phyloP scores from a whole-genome alignment of 2,888 invertebrate genomes.

The Tetanocera ferruginea region DNA sequence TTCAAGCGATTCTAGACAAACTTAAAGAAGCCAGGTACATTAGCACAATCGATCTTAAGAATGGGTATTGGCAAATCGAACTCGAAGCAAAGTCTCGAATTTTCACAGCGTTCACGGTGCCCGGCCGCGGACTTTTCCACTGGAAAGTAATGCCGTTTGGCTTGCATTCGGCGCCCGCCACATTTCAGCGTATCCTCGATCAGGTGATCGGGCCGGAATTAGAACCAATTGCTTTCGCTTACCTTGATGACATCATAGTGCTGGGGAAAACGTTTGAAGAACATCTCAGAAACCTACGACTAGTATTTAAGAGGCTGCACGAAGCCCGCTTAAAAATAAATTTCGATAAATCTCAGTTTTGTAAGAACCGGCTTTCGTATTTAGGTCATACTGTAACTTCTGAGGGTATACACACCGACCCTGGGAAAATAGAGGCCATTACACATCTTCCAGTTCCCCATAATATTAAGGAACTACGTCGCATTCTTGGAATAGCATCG shows the following conservation, averaged over 20 bases:
- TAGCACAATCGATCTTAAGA: not conserved
- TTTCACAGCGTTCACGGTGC: not conserved
- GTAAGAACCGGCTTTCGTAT: not conserved
- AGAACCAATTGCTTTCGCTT: not conserved
- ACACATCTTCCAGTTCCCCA: not conserved
- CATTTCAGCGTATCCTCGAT: not conserved
- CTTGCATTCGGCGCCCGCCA: not conserved
- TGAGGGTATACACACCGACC: slow-evolving; percentile 1
- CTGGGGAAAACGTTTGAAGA: not conserved
- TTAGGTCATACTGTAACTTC: not conserved
- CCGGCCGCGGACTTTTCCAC: too few species aligned
- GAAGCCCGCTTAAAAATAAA: not conserved
- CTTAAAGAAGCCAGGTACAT: not conserved
- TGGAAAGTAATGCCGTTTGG: not conserved
- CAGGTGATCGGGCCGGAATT: not conserved
- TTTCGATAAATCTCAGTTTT: not conserved
- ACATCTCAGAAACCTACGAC: not conserved
- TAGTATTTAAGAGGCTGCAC: not conserved
- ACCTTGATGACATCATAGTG: not conserved
- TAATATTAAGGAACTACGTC: not conserved
- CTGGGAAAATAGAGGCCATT: not conserved
- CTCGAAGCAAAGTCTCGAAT: not conserved
- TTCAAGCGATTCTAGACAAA: not conserved
- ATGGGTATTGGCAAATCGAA: not conserved
- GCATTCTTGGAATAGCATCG: not conserved